Evolutionary conservation across 2,888 invertebrate genomes (phyloP).

Genomic region (Acleris holmiana): DNA sequence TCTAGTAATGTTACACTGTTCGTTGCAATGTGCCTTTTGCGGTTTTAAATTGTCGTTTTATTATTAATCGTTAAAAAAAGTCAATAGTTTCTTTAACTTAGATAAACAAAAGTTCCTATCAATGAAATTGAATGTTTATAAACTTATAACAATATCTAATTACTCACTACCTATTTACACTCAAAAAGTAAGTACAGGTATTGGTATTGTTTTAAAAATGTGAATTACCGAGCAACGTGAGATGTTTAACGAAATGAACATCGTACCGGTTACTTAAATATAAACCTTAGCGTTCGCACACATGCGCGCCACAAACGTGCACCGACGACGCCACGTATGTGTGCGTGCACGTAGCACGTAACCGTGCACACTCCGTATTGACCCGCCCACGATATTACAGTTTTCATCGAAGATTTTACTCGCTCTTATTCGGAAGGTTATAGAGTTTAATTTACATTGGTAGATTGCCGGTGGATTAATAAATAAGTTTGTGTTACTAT

Average conservation of each 20-base stretch:
- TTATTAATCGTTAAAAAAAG: neutral
- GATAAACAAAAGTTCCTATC: no score
- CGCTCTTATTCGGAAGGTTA: conserved; percentile 45
- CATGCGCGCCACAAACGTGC: conserved; percentile 47
- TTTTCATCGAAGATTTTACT: conserved; percentile 45
- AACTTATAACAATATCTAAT: no score
- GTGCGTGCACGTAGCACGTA: conserved; percentile 62
- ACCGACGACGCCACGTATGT: conserved; percentile 45
- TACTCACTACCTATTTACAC: no score
- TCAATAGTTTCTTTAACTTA: no score
- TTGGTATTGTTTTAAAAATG: conserved; percentile 21
- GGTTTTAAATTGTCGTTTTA: conserved; percentile 48
- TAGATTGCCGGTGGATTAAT: conserved; percentile 49
- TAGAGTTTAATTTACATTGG: conserved; percentile 51
- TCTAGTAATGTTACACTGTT: conserved; percentile 40
- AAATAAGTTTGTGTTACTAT: conserved; percentile 73
- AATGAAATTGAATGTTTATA: no score
- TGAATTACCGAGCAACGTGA: conserved; percentile 51
- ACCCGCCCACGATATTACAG: conserved; percentile 39
- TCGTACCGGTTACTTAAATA: conserved; percentile 56
- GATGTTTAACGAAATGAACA: conserved; percentile 67
- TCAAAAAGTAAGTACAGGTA: neutral
- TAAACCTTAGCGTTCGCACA: conserved; percentile 80
- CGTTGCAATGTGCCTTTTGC: conserved; percentile 58
- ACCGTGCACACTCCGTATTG: conserved; percentile 49